Conservation (phyloP, 2,888 invertebrate genomes). For the Microchrysa polita region DNA sequence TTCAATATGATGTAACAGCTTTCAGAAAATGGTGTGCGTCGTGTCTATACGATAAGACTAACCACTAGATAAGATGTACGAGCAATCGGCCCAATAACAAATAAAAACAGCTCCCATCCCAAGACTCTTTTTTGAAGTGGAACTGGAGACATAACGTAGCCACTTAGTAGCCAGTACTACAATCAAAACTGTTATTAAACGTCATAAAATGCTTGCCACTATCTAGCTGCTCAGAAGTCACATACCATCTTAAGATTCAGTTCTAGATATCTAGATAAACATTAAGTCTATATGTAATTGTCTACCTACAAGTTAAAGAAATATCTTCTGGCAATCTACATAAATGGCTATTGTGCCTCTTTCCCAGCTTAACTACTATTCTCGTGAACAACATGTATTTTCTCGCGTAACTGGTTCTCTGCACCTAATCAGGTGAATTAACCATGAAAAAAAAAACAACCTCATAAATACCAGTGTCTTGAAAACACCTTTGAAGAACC, state of each 20-base stretch:
- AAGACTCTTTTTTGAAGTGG: too few species aligned
- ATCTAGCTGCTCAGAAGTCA: neutral
- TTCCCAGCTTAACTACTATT: too few species aligned
- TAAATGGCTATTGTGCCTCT: neutral
- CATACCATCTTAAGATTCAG: too few species aligned
- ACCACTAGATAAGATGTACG: too few species aligned
- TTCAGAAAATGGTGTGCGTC: too few species aligned
- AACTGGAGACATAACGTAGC: too few species aligned
- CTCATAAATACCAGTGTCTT: neutral
- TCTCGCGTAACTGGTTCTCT: neutral
- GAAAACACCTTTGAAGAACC: too few species aligned
- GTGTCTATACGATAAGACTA: too few species aligned
- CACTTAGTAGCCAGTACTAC: neutral
- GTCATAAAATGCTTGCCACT: neutral
- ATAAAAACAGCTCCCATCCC: too few species aligned
- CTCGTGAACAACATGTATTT: neutral
- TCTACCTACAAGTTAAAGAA: too few species aligned
- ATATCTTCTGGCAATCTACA: neutral
- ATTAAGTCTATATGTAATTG: neutral
- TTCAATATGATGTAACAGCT: too few species aligned
- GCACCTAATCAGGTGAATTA: neutral
- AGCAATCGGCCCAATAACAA: too few species aligned
- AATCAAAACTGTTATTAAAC: neutral
- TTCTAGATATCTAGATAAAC: neutral
- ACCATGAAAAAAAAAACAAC: neutral